Conservation (phyloP, 2,888 invertebrate genomes). For the Trichopria drosophilae region DNA sequence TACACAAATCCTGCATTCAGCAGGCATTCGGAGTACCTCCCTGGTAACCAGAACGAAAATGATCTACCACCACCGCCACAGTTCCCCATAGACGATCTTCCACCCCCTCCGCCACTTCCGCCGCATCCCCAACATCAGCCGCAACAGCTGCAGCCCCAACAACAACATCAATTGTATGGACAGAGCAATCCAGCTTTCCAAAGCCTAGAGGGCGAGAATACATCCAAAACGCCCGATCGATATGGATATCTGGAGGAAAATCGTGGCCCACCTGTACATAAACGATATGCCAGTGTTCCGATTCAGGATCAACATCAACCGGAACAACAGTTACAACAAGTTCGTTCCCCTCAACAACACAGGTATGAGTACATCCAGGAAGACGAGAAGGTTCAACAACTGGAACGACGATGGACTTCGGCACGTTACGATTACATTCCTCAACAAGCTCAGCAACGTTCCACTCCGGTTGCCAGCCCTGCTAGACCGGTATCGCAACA, state of each 20-base stretch:
- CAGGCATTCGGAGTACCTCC: conserved; percentile 72
- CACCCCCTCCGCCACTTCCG: conserved; percentile 35
- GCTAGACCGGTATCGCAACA: conserved; percentile 36
- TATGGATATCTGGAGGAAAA: conserved; percentile 3
- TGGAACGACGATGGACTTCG: conserved; percentile 41
- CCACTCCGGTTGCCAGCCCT: conserved; percentile 44
- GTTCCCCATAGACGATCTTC: conserved; percentile 41
- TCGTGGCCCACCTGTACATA: conserved; percentile 31
- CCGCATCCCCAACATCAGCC: conserved; percentile 12
- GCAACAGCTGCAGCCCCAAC: conserved; percentile 31
- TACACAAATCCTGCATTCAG: conserved; percentile 82
- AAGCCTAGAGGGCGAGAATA: conserved; percentile 34
- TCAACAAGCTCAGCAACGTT: conserved; percentile 46
- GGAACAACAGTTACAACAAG: not conserved
- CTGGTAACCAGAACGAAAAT: conserved; percentile 44
- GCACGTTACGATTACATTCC: conserved; percentile 48
- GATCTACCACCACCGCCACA: conserved; percentile 48
- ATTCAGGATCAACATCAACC: not conserved
- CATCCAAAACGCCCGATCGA: conserved; percentile 8
- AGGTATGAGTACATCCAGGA: conserved; percentile 53
- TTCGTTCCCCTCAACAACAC: conserved; percentile 26
- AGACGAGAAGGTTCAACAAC: conserved; percentile 38
- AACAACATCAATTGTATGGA: conserved; percentile 39
- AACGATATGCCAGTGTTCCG: conserved; percentile 45
- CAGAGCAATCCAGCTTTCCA: conserved; percentile 51